Evolutionary conservation across 2,888 invertebrate genomes (phyloP).

Genomic region (Lutraria lutraria): DNA sequence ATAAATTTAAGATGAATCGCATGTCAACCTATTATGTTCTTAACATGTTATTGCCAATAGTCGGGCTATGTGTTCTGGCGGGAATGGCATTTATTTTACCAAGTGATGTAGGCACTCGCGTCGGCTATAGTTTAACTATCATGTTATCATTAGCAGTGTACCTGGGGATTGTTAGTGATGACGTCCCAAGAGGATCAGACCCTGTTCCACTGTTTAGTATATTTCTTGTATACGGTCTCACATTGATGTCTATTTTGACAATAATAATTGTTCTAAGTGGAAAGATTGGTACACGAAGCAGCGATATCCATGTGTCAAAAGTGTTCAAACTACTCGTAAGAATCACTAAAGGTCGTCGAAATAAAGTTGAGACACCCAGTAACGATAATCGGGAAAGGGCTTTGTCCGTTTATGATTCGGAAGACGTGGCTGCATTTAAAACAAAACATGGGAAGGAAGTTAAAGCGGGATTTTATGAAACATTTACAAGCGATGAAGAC

Average conservation of each 20-base stretch:
- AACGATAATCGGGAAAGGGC: neutral
- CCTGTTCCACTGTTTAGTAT: neutral
- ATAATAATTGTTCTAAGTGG: neutral
- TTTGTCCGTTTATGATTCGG: neutral
- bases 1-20: slow-evolving; percentile 2
- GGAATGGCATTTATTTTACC: neutral
- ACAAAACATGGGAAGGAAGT: neutral
- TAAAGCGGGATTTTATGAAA: neutral
- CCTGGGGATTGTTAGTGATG: neutral
- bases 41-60: neutral
- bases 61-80: neutral
- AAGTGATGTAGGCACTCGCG: neutral
- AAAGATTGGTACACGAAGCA: neutral
- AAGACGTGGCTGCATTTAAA: neutral
- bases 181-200: neutral
- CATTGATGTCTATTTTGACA: neutral
- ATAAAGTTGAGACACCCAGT: neutral
- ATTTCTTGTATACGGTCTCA: neutral
- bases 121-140: neutral
- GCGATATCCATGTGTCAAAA: neutral
- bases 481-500: neutral
- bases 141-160: neutral
- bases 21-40: neutral
- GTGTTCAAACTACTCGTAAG: neutral
- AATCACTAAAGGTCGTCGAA: neutral